Evolutionary conservation across 2,113 vertebrate genomes (phyloP).

Genomic region (Heterochromis multidens): DNA sequence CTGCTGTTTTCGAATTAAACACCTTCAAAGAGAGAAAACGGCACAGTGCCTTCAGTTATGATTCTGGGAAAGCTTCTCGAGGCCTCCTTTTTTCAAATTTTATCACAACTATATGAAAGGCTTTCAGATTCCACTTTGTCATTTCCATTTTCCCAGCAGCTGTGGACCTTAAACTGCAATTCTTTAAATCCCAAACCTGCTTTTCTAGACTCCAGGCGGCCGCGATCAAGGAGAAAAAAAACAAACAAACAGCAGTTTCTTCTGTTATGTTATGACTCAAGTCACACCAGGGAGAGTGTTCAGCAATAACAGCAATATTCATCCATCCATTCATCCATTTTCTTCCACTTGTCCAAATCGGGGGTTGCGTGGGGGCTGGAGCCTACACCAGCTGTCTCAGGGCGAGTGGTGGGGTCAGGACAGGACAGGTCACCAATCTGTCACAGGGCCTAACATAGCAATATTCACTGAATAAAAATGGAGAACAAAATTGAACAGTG

Average conservation of each 20-base stretch:
- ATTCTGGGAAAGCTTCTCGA: background rate
- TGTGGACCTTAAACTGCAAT: background rate
- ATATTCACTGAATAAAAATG: background rate
- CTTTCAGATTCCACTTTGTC: background rate
- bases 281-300: too few relatives aligned
- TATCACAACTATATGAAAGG: background rate
- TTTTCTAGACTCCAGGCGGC: background rate
- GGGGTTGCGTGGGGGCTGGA: background rate
- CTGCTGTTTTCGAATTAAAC: conserved; percentile 94
- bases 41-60: background rate
- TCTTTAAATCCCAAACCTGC: background rate
- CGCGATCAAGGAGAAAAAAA: background rate
- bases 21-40: conserved; percentile 73
- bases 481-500: background rate
- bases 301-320: too few relatives aligned
- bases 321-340: too few relatives aligned
- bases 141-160: background rate
- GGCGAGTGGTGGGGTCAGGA: background rate
- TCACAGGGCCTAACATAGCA: background rate
- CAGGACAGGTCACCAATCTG: too few relatives aligned
- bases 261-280: too few relatives aligned
- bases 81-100: background rate
- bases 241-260: too few relatives aligned
- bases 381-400: background rate
- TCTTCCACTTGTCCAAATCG: too few relatives aligned